These are phyloP conservation scores for Phoronis australis DNA, from an alignment of 2,888 invertebrate genomes.

Conservation along the genomic window DNA sequence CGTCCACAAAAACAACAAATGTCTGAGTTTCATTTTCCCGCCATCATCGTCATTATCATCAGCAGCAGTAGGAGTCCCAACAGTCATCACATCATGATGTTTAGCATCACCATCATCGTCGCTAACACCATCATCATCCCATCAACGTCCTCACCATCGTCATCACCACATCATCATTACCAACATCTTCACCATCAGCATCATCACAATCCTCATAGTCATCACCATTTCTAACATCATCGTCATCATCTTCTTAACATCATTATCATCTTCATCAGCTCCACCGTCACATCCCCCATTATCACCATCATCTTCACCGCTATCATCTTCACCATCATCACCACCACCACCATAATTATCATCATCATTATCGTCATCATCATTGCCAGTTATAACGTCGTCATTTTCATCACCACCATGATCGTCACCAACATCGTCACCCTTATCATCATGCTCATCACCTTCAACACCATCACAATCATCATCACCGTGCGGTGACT, in stretches of 20 bases:
- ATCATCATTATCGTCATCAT: neutral
- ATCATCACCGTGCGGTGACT: neutral
- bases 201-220: neutral
- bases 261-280: neutral
- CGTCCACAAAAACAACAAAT: too few relatives aligned
- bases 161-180: too few relatives aligned
- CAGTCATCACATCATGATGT: too few relatives aligned
- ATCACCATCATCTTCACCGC: neutral
- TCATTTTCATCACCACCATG: neutral
- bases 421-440: neutral
- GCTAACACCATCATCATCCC: too few relatives aligned
- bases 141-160: too few relatives aligned
- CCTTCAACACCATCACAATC: neutral
- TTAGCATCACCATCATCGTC: too few relatives aligned
- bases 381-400: neutral
- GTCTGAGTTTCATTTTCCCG: too few relatives aligned
- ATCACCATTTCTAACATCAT: neutral
- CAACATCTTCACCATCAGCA: neutral
- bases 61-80: too few relatives aligned
- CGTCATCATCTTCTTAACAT: neutral
- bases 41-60: too few relatives aligned
- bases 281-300: neutral
- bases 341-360: constrained; percentile 1
- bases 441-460: neutral
- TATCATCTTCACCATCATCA: neutral